Evolutionary conservation across 2,113 vertebrate species (phyloP).

Genomic region (Ptilonorhynchus violaceus): DNA sequence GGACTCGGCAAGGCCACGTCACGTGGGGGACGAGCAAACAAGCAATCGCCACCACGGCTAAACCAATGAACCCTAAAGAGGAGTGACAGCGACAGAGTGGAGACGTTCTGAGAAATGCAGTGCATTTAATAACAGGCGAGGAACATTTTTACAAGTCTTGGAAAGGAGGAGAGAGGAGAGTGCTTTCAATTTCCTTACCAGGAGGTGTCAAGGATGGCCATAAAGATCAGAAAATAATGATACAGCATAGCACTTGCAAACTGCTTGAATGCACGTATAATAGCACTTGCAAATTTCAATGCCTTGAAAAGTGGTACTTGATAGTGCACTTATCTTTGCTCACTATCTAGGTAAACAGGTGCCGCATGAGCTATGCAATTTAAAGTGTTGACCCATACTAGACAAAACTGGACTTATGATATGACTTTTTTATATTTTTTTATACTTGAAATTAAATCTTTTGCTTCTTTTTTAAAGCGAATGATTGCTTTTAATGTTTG

Average conservation of each 20-base stretch:
- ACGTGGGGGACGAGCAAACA: neutral
- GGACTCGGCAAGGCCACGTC: conserved; percentile 3
- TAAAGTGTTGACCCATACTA: conserved; percentile 89
- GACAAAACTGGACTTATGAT: conserved; percentile 84
- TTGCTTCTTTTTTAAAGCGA: conserved; percentile 98
- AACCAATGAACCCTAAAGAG: conserved; percentile 53
- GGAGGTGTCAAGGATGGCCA: conserved; percentile 68
- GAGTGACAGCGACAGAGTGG: conserved; percentile 7
- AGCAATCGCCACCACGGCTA: neutral
- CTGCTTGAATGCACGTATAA: conserved; percentile 85
- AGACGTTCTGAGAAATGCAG: conserved; percentile 34
- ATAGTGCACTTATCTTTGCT: conserved; percentile 73
- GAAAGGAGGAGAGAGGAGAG: conserved; percentile 30
- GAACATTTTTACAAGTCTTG: conserved; percentile 42
- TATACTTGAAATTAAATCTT: conserved; percentile 99
- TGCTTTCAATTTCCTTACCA: conserved; percentile 63
- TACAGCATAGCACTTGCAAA: conserved; percentile 86
- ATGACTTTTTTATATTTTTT: conserved; percentile 89
- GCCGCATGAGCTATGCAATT: conserved; percentile 99
- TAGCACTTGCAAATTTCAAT: conserved; percentile 94
- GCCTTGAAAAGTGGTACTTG: conserved; percentile 91
- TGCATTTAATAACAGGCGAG: neutral
- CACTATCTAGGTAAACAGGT: conserved; percentile 85
- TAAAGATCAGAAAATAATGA: conserved; percentile 70
- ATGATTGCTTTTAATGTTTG: conserved; percentile 98